Evolutionary conservation across 2,113 vertebrate species (phyloP), one percentile per base, ranked within the genome.

Genomic region (Meriones unguiculatus): DNA sequence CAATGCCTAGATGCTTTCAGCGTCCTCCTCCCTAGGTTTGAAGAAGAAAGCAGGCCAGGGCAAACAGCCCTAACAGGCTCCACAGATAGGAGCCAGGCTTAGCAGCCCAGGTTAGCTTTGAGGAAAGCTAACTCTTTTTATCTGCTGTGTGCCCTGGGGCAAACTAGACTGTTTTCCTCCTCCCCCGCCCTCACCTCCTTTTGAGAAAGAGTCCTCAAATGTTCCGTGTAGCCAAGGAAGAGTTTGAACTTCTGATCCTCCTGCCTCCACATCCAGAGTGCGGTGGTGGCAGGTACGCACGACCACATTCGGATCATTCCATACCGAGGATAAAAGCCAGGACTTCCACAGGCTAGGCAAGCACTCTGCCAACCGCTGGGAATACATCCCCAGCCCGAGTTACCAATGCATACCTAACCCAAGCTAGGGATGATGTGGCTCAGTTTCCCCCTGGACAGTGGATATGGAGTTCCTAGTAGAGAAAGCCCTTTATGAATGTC

Each of bases 51-150:
- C 5, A 1, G 14, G 28, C 32, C 6, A 4, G 64, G 35, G 62
- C 32, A 32, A 50, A 6, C 9, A 2, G 67, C 24, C 17, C 38
- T 7, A 22, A 38, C 69, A 35, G 0, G 28, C 13, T 2, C 24
- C 11, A 32, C 0, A 17, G 25, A 46, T 1, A 59, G 62, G 22
- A 69, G 9, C 17, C 7, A 91, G 89, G 32, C 41, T 30, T 30
- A 35, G 10, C 5, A 11, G 35, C 5, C 35, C 11, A 12, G 41
- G 22, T 2, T 0, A 0, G n/a, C 73, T n/a, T n/a, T 18, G 3
- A 41, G 14, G 13, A n/a, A 4, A 11, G 22, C 22, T 3, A 46
- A 69, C 25, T 62, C 46, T 57, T 62, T 22, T 32, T 2, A 25
- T 64, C 25, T 1, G 2, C 80, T 28, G 5, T 84, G 32, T 22